Percentiles rank a stretch among this genome's conserved stretches.
Evolutionary conservation across 2,888 invertebrate genomes (phyloP).

Genomic region (Diaphora mendica): DNA sequence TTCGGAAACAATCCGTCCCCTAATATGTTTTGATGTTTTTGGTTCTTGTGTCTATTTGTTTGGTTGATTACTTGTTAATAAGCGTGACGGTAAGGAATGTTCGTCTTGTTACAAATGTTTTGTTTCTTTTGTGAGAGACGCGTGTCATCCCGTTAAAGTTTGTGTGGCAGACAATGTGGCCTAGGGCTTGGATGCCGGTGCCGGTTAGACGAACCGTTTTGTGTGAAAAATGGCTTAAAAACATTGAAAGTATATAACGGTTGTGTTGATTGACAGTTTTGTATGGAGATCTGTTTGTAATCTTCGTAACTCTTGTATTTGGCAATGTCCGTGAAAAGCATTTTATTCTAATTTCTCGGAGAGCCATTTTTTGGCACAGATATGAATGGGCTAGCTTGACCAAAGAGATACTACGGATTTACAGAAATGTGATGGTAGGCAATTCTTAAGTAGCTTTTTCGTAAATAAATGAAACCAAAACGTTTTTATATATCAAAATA

Average conservation of each 20-base stretch:
- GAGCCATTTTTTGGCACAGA: neutral
- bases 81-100: conserved; percentile 68
- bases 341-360: neutral
- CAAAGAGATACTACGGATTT: neutral
- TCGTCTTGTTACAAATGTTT: conserved; percentile 64
- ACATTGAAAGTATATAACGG: neutral
- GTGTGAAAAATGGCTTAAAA: neutral
- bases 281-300: neutral
- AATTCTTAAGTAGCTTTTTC: neutral
- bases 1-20: conserved; percentile 75
- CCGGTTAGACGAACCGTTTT: conserved; percentile 7
- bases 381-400: neutral
- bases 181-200: conserved; percentile 3
- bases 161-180: conserved; percentile 35
- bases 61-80: conserved; percentile 74
- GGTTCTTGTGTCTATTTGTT: conserved; percentile 68
- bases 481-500: too few species aligned
- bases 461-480: too few species aligned
- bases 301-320: neutral
- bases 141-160: conserved; percentile 73
- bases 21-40: conserved; percentile 85
- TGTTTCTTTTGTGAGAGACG: conserved; percentile 63
- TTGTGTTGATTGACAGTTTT: neutral
- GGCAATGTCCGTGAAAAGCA: neutral
- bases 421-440: neutral